phyloP scores from a whole-genome alignment of 2,888 invertebrate species.

The Agonum fuliginosum region DNA sequence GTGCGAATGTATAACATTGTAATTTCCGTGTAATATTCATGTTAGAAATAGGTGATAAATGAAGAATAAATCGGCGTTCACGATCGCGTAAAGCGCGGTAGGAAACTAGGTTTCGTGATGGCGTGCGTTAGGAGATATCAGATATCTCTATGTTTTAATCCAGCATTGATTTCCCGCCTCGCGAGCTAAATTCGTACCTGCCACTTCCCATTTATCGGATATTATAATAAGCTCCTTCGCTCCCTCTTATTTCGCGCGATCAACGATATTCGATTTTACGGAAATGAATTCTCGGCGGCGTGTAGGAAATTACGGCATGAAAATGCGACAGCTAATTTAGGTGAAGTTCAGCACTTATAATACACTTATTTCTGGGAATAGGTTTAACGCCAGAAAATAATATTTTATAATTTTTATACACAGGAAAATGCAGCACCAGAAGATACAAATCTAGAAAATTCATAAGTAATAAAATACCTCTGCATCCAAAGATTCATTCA shows the following conservation, averaged over 20 bases:
- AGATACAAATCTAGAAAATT: too few species aligned
- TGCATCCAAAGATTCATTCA: too few species aligned
- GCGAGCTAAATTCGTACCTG: constrained; percentile 25
- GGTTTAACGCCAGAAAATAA: too few species aligned
- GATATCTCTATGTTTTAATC: constrained; percentile 31
- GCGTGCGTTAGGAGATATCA: background rate
- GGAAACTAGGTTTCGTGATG: background rate
- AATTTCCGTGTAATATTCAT: background rate
- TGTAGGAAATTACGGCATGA: constrained; percentile 30
- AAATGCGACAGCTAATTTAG: constrained; percentile 36
- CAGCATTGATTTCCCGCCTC: background rate
- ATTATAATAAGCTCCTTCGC: constrained; percentile 43
- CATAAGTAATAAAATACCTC: too few species aligned
- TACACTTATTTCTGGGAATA: too few species aligned
- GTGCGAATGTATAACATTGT: background rate
- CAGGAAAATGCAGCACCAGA: background rate
- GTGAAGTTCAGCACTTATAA: constrained; percentile 2
- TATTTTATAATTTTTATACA: too few species aligned
- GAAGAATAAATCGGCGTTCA: background rate
- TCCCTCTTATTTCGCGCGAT: constrained; percentile 40
- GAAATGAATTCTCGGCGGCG: constrained; percentile 24
- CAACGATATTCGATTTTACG: constrained; percentile 42
- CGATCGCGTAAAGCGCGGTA: background rate
- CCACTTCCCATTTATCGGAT: constrained; percentile 39
- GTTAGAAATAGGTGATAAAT: background rate